These are phyloP conservation scores for Stenopsyche tienmushanensis DNA, from an alignment of 1,140 invertebrate genomes.

Conservation along the genomic window DNA sequence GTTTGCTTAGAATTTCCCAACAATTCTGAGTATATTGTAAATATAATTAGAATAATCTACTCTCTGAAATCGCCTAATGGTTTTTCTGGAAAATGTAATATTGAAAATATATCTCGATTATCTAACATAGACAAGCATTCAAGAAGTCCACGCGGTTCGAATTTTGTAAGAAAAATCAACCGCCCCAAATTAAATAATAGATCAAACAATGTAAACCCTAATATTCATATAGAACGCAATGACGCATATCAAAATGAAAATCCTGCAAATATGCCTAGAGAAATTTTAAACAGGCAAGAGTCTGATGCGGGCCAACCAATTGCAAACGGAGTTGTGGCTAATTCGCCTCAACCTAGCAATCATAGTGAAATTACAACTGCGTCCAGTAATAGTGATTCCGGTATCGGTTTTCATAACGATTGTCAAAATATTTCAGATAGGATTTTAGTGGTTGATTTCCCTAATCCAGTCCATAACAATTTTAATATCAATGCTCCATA, in stretches of 20 bases:
- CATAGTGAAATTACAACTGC: slow-evolving; percentile 79
- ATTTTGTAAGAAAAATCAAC: slow-evolving; percentile 39
- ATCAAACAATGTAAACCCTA: slow-evolving; percentile 38
- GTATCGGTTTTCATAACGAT: slow-evolving; percentile 89
- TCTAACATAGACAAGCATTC: slow-evolving; percentile 43
- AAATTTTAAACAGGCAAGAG: slow-evolving; percentile 31
- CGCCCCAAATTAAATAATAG: slow-evolving; percentile 34
- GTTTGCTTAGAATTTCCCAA: slow-evolving; percentile 86
- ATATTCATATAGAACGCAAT: slow-evolving; percentile 6
- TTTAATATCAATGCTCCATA: slow-evolving; percentile 38
- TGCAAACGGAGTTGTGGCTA: slow-evolving; percentile 53
- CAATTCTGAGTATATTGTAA: slow-evolving; percentile 83
- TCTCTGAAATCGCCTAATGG: slow-evolving; percentile 57
- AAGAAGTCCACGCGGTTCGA: slow-evolving; percentile 29
- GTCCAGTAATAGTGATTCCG: slow-evolving; percentile 92
- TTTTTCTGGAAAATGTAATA: slow-evolving; percentile 46
- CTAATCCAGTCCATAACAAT: slow-evolving; percentile 46
- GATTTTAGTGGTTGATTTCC: slow-evolving; percentile 79
- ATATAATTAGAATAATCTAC: slow-evolving; percentile 67
- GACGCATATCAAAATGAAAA: slow-evolving; percentile 24
- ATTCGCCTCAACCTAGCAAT: slow-evolving; percentile 80
- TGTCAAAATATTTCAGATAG: slow-evolving; percentile 77
- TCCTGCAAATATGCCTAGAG: slow-evolving; percentile 24
- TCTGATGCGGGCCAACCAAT: slow-evolving; percentile 42
- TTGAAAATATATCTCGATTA: slow-evolving; percentile 52